Conservation (phyloP, 2,113 vertebrate species). For the Hemibates koningsi region DNA sequence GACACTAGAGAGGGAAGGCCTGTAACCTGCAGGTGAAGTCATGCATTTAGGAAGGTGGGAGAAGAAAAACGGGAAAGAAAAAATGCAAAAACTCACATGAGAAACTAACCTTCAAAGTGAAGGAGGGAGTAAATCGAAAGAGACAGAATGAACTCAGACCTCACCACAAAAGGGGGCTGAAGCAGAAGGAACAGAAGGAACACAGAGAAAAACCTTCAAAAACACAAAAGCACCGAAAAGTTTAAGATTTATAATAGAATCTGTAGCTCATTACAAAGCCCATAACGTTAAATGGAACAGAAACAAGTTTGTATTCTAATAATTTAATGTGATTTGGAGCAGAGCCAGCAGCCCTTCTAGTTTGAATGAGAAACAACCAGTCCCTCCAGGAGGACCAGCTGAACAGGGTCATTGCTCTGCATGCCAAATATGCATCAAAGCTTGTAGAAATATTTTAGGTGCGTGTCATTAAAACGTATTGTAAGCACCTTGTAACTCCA, state of each 20-base stretch:
- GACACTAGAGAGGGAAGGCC: background rate
- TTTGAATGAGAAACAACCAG: background rate
- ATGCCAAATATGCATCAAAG: background rate
- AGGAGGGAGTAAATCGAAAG: accelerated
- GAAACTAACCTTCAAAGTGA: background rate
- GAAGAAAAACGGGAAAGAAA: background rate
- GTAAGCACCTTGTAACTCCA: background rate
- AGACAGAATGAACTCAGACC: background rate
- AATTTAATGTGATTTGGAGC: background rate
- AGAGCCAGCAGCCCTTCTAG: background rate
- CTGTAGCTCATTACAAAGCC: background rate
- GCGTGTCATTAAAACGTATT: background rate
- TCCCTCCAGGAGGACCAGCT: background rate
- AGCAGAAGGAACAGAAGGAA: background rate
- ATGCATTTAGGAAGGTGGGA: background rate
- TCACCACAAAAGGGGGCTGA: background rate
- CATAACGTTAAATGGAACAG: background rate
- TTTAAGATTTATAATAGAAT: background rate
- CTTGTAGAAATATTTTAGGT: background rate
- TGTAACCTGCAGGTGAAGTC: accelerated
- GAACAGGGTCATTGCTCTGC: background rate
- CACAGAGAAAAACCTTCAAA: background rate
- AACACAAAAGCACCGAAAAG: background rate
- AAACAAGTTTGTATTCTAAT: background rate
- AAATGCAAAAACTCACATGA: background rate